Evolutionary conservation across 2,113 vertebrate genomes (phyloP).

Genomic region (Tachuris rubrigastra): DNA sequence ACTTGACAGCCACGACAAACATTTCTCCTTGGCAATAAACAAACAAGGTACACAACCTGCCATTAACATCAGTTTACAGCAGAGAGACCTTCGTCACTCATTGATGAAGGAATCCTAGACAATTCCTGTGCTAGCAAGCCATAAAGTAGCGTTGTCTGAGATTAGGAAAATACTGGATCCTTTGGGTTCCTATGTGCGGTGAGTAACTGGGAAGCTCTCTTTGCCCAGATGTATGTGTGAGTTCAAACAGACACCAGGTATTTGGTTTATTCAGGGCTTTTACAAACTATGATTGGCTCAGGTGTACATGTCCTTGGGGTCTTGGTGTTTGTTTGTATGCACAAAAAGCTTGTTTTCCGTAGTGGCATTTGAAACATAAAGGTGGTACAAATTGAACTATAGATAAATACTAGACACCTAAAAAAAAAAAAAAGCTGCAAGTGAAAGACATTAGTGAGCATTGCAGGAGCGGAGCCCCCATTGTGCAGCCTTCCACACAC

Average conservation of each 20-base stretch:
- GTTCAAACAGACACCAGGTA: background rate
- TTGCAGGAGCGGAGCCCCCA: background rate
- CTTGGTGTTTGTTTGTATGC: background rate
- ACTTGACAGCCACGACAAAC: conserved; percentile 65
- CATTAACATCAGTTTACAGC: conserved; percentile 46
- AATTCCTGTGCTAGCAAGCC: background rate
- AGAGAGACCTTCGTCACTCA: conserved; percentile 30
- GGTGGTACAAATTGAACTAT: background rate
- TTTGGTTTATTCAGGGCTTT: conserved; percentile 4
- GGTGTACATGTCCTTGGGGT: background rate
- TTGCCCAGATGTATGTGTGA: background rate
- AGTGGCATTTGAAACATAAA: background rate
- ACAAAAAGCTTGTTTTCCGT: background rate
- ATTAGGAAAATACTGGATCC: background rate
- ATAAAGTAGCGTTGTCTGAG: background rate
- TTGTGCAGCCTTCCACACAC: fast-evolving
- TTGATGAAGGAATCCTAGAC: conserved; percentile 19
- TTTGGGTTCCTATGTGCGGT: background rate
- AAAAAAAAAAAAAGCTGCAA: background rate
- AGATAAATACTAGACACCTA: background rate
- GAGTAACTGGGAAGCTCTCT: conserved; percentile 30
- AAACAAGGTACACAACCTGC: conserved; percentile 56
- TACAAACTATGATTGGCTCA: background rate
- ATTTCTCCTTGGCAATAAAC: conserved; percentile 64
- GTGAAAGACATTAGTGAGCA: background rate